These are phyloP conservation scores for Alentia gelatinosa DNA, from an alignment of 2,888 invertebrate species.

Conservation along the genomic window DNA sequence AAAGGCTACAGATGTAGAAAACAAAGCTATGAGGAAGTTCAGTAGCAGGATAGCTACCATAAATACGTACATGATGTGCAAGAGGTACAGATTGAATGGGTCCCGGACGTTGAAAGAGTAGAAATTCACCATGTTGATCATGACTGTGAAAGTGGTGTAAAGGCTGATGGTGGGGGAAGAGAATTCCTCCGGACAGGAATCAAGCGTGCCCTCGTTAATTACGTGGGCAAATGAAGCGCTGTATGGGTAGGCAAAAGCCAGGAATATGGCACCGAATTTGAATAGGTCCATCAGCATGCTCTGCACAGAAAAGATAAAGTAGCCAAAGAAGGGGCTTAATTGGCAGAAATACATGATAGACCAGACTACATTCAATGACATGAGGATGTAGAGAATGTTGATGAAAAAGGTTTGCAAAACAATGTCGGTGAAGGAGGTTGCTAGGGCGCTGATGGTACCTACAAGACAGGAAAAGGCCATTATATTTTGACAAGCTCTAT, in stretches of 20 bases:
- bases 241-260: neutral
- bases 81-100: neutral
- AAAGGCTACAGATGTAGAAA: neutral
- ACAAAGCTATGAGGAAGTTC: conserved; percentile 46
- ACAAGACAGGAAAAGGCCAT: neutral
- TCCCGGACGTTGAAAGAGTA: neutral
- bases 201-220: neutral
- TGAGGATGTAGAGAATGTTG: neutral
- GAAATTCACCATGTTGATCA: conserved; percentile 20
- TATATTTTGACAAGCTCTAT: neutral
- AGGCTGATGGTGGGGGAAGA: neutral
- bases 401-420: neutral
- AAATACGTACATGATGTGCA: conserved; percentile 20
- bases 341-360: neutral
- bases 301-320: neutral
- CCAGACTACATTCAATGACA: neutral
- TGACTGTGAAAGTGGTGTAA: neutral
- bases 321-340: neutral
- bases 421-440: neutral
- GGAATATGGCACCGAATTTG: neutral
- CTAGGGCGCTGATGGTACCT: neutral
- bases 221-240: neutral
- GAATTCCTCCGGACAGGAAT: neutral
- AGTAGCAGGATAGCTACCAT: conserved; percentile 24
- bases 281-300: neutral